These are phyloP conservation scores for Drosophila erecta DNA, from an alignment of 1,140 invertebrate genomes.

Conservation along the genomic window DNA sequence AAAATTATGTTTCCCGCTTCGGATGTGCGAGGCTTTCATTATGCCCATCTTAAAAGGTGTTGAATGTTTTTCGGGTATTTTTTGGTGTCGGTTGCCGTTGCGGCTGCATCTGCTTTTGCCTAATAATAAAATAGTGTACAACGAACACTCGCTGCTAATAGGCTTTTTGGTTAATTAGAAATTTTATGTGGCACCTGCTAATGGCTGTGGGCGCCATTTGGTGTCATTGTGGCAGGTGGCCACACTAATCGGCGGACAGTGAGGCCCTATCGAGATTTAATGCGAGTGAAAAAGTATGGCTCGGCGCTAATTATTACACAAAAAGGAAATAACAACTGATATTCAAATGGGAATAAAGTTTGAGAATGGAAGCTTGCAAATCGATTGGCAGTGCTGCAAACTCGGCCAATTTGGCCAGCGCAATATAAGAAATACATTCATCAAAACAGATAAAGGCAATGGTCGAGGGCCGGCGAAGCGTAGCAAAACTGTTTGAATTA, in stretches of 20 bases:
- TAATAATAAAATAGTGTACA: slow-evolving; percentile 62
- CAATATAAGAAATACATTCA: slow-evolving; percentile 39
- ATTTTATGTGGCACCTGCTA: slow-evolving; percentile 67
- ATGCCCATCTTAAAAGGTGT: slow-evolving; percentile 66
- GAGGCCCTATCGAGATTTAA: slow-evolving; percentile 1
- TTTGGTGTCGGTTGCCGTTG: slow-evolving; percentile 24
- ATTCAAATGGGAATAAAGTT: not conserved
- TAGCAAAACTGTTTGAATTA: slow-evolving; percentile 70
- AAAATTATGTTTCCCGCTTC: slow-evolving; percentile 66
- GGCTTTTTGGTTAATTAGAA: slow-evolving; percentile 80
- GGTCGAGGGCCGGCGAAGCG: not conserved
- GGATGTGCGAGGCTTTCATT: slow-evolving; percentile 55
- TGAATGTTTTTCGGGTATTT: slow-evolving; percentile 52
- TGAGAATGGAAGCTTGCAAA: too few relatives aligned
- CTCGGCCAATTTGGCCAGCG: not conserved
- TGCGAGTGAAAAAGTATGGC: not conserved
- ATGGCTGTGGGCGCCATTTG: slow-evolving; percentile 29
- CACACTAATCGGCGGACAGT: slow-evolving; percentile 29
- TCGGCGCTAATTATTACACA: too few relatives aligned
- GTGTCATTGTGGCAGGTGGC: slow-evolving; percentile 15
- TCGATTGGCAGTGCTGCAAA: not conserved
- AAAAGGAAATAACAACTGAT: not conserved
- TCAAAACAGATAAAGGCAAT: slow-evolving; percentile 35
- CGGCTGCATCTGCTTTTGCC: slow-evolving; percentile 30
- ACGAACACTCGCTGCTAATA: slow-evolving; percentile 67